These are phyloP conservation scores for Conchocele bisecta DNA, from an alignment of 2,888 invertebrate genomes.

Conservation along the genomic window DNA sequence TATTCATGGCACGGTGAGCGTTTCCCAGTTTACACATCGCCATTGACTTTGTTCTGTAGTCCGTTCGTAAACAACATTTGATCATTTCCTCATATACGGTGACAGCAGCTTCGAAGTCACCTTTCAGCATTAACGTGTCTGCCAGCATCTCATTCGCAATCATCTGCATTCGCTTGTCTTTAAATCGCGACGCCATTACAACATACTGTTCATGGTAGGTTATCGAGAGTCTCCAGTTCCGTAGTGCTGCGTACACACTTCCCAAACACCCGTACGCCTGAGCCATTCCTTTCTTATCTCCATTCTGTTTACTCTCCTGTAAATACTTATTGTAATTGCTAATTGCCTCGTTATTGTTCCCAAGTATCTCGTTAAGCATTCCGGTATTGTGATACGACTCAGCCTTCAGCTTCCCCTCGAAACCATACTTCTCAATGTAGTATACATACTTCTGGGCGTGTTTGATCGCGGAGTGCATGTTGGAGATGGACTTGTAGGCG, in stretches of 20 bases:
- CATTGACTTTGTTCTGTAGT: conserved; percentile 62
- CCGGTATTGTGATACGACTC: conserved; percentile 79
- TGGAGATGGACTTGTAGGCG: conserved; percentile 80
- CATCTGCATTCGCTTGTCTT: conserved; percentile 66
- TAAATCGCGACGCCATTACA: conserved; percentile 65
- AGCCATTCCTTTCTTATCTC: conserved; percentile 71
- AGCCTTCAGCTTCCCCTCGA: conserved; percentile 65
- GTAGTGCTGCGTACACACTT: conserved; percentile 75
- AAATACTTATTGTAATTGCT: conserved; percentile 75
- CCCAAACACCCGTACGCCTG: conserved; percentile 80
- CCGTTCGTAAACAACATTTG: conserved; percentile 59
- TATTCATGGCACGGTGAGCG: conserved; percentile 69
- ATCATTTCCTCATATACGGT: conserved; percentile 66
- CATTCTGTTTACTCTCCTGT: conserved; percentile 64
- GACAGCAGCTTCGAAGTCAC: conserved; percentile 71
- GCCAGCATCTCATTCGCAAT: conserved; percentile 78
- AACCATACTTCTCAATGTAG: conserved; percentile 60
- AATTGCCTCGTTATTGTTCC: conserved; percentile 75
- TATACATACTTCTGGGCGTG: conserved; percentile 73
- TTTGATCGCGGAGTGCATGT: conserved; percentile 71
- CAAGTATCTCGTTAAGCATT: conserved; percentile 77
- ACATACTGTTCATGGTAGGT: conserved; percentile 79
- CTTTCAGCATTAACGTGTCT: conserved; percentile 73
- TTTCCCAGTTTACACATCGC: conserved; percentile 76
- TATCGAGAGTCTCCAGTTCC: conserved; percentile 73